A percentile compares a stretch with the other conserved stretches of the same genome.
Conservation (phyloP, 2,113 vertebrate species). For the Barbus barbus region DNA sequence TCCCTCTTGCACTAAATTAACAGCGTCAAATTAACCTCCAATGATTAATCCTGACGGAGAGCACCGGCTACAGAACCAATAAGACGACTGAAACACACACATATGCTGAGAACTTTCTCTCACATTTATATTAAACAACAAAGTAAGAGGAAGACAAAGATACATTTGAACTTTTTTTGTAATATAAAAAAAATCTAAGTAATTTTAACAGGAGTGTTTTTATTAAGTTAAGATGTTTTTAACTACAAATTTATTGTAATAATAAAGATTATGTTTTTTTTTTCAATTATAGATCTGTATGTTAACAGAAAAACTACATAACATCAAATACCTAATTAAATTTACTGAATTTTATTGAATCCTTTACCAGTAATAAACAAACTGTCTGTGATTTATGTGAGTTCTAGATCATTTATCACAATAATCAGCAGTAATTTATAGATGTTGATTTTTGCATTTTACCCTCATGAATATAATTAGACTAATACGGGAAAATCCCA, state of each 20-base stretch:
- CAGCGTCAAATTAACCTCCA: too few species aligned
- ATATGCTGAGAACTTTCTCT: not conserved
- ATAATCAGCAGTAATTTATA: not conserved
- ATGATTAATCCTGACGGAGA: constrained; percentile 79
- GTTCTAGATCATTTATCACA: not conserved
- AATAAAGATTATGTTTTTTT: too few species aligned
- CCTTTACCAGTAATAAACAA: too few species aligned
- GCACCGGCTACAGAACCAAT: too few species aligned
- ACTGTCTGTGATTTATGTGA: too few species aligned
- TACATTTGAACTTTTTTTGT: too few species aligned
- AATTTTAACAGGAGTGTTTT: too few species aligned
- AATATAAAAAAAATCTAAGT: too few species aligned
- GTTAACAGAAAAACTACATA: not conserved
- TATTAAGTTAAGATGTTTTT: too few species aligned
- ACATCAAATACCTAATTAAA: too few species aligned
- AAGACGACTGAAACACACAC: constrained; percentile 37
- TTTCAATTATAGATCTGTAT: not conserved
- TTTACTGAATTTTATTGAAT: too few species aligned
- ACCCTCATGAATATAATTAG: not conserved
- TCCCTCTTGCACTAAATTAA: constrained; percentile 90
- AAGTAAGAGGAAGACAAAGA: not conserved
- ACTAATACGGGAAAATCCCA: not conserved
- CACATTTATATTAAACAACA: constrained; percentile 22
- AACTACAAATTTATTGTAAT: too few species aligned
- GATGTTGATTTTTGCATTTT: not conserved